Evolutionary conservation across 2,113 vertebrate genomes (phyloP).

Genomic region (Eurypyga helias): DNA sequence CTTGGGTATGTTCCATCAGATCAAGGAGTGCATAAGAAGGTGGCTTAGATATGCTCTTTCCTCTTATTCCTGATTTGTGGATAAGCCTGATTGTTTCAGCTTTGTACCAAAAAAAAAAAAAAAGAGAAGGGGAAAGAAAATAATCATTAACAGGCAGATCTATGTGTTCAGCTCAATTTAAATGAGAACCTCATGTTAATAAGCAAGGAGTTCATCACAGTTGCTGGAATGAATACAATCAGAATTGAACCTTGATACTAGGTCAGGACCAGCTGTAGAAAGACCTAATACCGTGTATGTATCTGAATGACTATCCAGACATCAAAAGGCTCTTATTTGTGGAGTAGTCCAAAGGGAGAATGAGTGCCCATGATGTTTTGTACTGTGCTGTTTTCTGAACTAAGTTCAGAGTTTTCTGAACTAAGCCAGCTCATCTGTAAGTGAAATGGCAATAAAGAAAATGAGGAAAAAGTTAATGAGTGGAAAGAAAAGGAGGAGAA

Average conservation of each 20-base stretch:
- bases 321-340: constrained; percentile 1
- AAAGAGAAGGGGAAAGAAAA: background rate
- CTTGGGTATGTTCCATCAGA: background rate
- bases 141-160: background rate
- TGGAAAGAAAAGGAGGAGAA: background rate
- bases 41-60: background rate
- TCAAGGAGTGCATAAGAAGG: background rate
- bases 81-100: background rate
- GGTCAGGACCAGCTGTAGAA: background rate
- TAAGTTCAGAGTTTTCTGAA: constrained; percentile 10
- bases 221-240: background rate
- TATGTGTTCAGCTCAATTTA: background rate
- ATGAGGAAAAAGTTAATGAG: constrained; percentile 2
- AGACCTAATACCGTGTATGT: background rate
- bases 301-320: background rate
- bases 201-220: background rate
- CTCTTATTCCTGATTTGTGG: background rate
- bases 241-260: background rate
- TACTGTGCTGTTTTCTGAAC: background rate
- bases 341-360: background rate
- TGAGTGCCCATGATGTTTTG: background rate
- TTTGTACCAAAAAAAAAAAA: background rate
- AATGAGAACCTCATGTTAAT: background rate
- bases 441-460: constrained; percentile 7
- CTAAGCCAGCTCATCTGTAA: constrained; percentile 3